These are phyloP conservation scores for Sminthurides aquaticus DNA, from an alignment of 2,888 invertebrate genomes.

Conservation along the genomic window DNA sequence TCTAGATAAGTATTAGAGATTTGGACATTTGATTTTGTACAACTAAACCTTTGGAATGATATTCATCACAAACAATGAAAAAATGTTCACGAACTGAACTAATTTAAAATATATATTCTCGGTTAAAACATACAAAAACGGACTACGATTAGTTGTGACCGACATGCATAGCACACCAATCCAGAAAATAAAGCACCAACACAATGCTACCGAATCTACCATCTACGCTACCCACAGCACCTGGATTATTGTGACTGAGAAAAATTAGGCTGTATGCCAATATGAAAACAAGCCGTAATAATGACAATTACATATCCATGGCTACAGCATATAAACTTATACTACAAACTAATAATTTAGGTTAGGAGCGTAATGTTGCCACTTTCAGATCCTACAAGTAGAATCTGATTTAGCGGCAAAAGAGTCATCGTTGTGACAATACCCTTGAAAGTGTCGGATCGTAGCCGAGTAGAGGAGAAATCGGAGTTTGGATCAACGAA, in stretches of 20 bases:
- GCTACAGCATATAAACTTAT: background rate
- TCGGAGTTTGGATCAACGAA: constrained; percentile 62
- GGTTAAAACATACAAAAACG: no score
- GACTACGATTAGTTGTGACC: no score
- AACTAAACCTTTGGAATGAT: no score
- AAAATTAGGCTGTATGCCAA: background rate
- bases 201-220: no score
- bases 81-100: no score
- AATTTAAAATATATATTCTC: no score
- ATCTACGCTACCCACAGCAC: no score
- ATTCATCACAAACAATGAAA: no score
- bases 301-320: background rate
- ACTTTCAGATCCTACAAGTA: constrained; percentile 85
- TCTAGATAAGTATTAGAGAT: no score
- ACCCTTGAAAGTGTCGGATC: constrained; percentile 84
- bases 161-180: no score
- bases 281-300: background rate
- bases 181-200: background rate
- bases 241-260: background rate
- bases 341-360: constrained; percentile 38
- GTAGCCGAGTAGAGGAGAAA: constrained; percentile 74
- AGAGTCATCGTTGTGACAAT: constrained; percentile 83
- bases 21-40: no score
- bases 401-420: constrained; percentile 77
- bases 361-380: constrained; percentile 76